A percentile compares a stretch with the other conserved stretches of the same genome.
Conservation (phyloP, 1,140 invertebrate genomes). For the Yoshiicerus persimilis region DNA sequence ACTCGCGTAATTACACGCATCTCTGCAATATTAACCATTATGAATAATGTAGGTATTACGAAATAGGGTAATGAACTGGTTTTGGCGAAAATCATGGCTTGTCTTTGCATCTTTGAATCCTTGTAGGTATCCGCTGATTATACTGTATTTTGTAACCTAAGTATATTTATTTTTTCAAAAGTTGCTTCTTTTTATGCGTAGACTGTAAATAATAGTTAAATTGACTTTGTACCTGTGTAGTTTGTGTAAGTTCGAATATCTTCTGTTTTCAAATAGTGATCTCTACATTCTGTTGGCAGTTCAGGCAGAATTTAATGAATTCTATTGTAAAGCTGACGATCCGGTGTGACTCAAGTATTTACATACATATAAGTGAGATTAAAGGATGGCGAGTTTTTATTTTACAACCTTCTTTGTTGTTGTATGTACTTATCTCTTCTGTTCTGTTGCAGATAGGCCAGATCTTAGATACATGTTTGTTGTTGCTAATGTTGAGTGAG, state of each 20-base stretch:
- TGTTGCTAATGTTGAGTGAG: neutral
- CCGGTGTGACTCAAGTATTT: neutral
- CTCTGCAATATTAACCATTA: neutral
- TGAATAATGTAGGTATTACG: neutral
- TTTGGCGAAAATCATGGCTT: neutral
- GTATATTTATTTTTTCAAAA: neutral
- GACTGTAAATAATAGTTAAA: neutral
- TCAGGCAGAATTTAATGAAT: neutral
- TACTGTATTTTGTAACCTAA: neutral
- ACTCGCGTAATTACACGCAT: neutral
- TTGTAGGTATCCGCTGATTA: neutral
- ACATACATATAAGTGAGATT: neutral
- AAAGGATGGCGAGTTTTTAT: neutral
- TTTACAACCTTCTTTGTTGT: neutral
- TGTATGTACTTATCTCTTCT: neutral
- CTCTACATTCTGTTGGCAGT: neutral
- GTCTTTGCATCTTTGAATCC: neutral
- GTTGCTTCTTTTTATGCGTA: neutral
- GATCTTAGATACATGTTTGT: neutral
- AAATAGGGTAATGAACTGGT: constrained; percentile 1
- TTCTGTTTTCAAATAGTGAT: neutral
- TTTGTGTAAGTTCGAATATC: neutral
- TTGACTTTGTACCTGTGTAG: neutral
- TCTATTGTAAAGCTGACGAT: neutral
- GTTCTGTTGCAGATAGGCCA: neutral